Base-by-base conservation (phyloP, 1,140 invertebrate species). In the Ceratina calcarata region DNA sequence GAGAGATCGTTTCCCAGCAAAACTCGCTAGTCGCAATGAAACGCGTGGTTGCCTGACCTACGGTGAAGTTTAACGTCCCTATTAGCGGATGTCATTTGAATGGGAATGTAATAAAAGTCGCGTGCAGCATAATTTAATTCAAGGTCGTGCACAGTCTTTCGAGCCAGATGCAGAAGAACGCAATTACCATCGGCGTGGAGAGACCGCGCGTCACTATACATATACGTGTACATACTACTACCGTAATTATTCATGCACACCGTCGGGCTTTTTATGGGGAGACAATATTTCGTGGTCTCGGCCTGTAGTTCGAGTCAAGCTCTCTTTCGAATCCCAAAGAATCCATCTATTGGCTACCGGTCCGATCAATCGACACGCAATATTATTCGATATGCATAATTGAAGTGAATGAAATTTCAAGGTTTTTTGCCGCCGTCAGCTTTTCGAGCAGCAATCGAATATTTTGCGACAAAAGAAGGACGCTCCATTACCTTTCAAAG, bases 61-160 rank as follows among this genome's bases (percentile, higher is more conserved):
- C 68, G 80, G 27, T 53, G 67, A 64, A n/a, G 67, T 83, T 86
- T 83, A 78, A 86, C 83, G 76, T 18, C 53, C 79, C 69, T 79
- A 78, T 87, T 82, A 66, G 62, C 73, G 84, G 82, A 87, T 84
- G 85, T 86, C 83, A 81, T 81, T 86, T 77, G 81, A 86, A 83
- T 83, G 82, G 67, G 64, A 87, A 83, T 87, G 81, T 84, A 84
- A 84, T 86, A 87, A 87, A 85, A 82, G 81, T 81, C 82, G 78
- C 74, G 78, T 81, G 79, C 68, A 69, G 73, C 69, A 82, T 84
- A 88, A 88, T 85, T 87, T 84, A 71, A 84, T 79, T 82, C 85
- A 85, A 89, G 87, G 86, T 81, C 84, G 65, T 32, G 57, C 70
- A 20, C 70, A 57, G 69, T 74, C 65, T 51, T 62, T 73, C 69